phyloP scores from a whole-genome alignment of 2,113 vertebrate genomes.

The Pao palembangensis region DNA sequence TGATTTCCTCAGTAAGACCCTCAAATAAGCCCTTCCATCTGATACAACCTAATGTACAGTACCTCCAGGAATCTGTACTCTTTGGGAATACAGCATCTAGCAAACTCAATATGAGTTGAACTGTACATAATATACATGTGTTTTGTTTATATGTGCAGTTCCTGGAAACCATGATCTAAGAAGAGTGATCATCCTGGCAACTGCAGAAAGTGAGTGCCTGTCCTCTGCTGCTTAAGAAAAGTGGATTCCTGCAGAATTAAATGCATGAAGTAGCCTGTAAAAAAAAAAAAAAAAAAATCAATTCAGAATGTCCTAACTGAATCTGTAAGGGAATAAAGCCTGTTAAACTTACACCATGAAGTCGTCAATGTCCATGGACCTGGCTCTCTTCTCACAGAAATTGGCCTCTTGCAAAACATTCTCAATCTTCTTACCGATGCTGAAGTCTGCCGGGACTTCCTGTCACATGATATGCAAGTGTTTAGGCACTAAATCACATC shows the following conservation, averaged over 20 bases:
- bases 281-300: constrained; percentile 35
- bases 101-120: constrained; percentile 60
- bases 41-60: no score
- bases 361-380: constrained; percentile 96
- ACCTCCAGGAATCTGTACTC: not conserved
- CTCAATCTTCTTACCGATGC: constrained; percentile 86
- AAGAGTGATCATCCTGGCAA: not conserved
- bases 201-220: not conserved
- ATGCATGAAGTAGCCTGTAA: constrained; percentile 87
- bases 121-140: not conserved
- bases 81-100: not conserved
- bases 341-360: constrained; percentile 86
- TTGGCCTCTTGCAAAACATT: constrained; percentile 80
- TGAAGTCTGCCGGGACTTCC: constrained; percentile 89
- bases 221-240: constrained; percentile 78
- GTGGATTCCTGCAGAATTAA: constrained; percentile 94
- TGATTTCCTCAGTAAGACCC: no score
- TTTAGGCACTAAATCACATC: not conserved
- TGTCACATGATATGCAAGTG: constrained; percentile 49
- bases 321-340: not conserved
- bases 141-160: constrained; percentile 7
- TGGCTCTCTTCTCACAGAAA: constrained; percentile 88
- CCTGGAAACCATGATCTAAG: not conserved
- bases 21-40: no score
- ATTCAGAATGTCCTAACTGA: not conserved